Base-by-base conservation (phyloP, 2,113 vertebrate genomes). In the Aspiorhynchus laticeps region DNA sequence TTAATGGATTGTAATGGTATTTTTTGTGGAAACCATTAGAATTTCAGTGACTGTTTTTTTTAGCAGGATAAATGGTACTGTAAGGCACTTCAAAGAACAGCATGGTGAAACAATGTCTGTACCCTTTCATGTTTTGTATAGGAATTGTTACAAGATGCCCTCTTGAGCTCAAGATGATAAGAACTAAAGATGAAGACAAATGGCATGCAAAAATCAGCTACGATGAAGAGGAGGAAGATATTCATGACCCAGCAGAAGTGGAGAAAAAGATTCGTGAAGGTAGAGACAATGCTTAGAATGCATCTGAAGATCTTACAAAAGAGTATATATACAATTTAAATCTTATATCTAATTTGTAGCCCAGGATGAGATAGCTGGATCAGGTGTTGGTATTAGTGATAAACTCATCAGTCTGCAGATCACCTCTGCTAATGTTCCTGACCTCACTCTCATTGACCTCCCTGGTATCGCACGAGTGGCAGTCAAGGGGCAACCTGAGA, bases 401-500 rank as follows among this genome's bases (percentile, higher is more conserved):
- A 90, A 97, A 0, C 93, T 97, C n/a, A 98, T 99, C 90, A 96
- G 88, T 80, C 92, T 98, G 85, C 95, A 97, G 87, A 88, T 98
- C 7, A 84, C 53, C 33, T 97, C 97, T 63, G 91, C 95, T 2
- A 73, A 94, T 0, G 95, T 97, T 84, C 97, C 97, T 0, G 97
- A 98, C 59, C 95, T 99, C 89, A 98, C 97, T 0, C 93, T 99
- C 15, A 98, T 98, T 33, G 97, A 98, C 91, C 96, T 98, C n/a
- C 97, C 97, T 0, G 97, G 97, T n/a, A 98, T 98, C 65, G 92
- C 96, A 88, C 95, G 97, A 85, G 96, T 98, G 88, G 95, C 97
- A 0, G 92, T 97, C 7, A 96, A 95, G 15, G 91, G 95, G 53
- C 98, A 99, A 80, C 96, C 96, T 1, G 89, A 88, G 12, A 93